Conservation (phyloP, 1,140 invertebrate genomes). For the Drosophila pseudoananassae region DNA sequence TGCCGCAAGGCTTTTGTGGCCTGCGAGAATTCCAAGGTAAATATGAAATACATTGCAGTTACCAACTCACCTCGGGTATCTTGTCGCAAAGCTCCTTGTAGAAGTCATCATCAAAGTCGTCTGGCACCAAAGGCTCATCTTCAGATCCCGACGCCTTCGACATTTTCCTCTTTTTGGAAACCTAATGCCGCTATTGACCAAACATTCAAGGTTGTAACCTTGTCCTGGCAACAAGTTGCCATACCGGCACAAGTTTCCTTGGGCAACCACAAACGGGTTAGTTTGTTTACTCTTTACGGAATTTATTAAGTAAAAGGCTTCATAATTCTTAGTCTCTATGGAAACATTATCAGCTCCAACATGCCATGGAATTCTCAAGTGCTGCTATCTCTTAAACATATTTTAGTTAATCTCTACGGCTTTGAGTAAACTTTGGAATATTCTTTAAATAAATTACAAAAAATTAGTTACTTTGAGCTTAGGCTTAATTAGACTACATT, state of each 20-base stretch:
- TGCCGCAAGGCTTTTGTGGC: constrained; percentile 77
- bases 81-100: constrained; percentile 68
- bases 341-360: constrained; percentile 18
- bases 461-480: constrained; percentile 16
- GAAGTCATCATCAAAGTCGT: constrained; percentile 80
- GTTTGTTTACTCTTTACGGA: constrained; percentile 17
- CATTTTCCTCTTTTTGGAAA: constrained; percentile 24
- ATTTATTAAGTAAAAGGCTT: constrained; percentile 15
- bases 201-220: constrained; percentile 24
- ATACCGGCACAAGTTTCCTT: constrained; percentile 45
- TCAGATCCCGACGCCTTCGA: constrained; percentile 80
- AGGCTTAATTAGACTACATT: constrained; percentile 2
- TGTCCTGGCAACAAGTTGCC: constrained; percentile 69
- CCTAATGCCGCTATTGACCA: constrained; percentile 45
- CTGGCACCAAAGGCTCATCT: constrained; percentile 78
- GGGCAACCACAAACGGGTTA: constrained; percentile 60
- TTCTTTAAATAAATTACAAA: constrained; percentile 11
- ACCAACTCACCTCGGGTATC: constrained; percentile 66
- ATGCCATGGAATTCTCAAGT: not conserved
- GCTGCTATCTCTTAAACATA: constrained; percentile 5
- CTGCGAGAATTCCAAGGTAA: constrained; percentile 14
- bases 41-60: not conserved
- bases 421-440: constrained; percentile 26
- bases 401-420: not conserved
- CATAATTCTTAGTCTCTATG: constrained; percentile 30